Percentiles rank a stretch among this genome's conserved stretches.
Conservation (phyloP, 2,113 vertebrate genomes). For the Engystomops pustulosus region DNA sequence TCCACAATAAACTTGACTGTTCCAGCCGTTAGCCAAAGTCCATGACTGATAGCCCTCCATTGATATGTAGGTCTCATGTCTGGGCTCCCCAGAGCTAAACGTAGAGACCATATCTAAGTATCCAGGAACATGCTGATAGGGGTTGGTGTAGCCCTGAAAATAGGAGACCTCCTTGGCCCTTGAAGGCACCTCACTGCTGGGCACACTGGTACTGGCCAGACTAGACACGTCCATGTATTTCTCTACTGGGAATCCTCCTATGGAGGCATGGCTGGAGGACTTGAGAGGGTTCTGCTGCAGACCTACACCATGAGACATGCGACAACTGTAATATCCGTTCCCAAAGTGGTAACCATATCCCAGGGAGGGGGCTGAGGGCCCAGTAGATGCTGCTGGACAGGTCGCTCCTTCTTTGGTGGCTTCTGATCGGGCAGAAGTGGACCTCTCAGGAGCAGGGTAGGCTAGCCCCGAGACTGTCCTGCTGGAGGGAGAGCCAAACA, state of each 20-base stretch:
- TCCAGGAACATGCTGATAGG: conserved; percentile 81
- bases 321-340: conserved; percentile 86
- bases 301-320: conserved; percentile 80
- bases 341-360: conserved; percentile 85
- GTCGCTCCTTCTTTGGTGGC: conserved; percentile 52
- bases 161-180: conserved; percentile 82
- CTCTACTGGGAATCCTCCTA: conserved; percentile 80
- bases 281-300: conserved; percentile 81
- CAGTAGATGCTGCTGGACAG: conserved; percentile 63
- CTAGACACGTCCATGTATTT: conserved; percentile 84
- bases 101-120: conserved; percentile 85
- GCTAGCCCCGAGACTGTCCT: conserved; percentile 73
- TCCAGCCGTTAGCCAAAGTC: conserved; percentile 86
- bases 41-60: conserved; percentile 86
- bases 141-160: conserved; percentile 81
- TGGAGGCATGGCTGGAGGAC: conserved; percentile 77
- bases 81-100: conserved; percentile 78
- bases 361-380: conserved; percentile 71
- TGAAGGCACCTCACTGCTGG: conserved; percentile 76
- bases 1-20: conserved; percentile 82
- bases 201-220: conserved; percentile 75
- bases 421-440: conserved; percentile 53
- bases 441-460: conserved; percentile 75
- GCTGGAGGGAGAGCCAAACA: conserved; percentile 75
- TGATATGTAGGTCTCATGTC: conserved; percentile 80